phyloP scores from a whole-genome alignment of 2,888 invertebrate species.

The Lepidocyrtoides sp. region DNA sequence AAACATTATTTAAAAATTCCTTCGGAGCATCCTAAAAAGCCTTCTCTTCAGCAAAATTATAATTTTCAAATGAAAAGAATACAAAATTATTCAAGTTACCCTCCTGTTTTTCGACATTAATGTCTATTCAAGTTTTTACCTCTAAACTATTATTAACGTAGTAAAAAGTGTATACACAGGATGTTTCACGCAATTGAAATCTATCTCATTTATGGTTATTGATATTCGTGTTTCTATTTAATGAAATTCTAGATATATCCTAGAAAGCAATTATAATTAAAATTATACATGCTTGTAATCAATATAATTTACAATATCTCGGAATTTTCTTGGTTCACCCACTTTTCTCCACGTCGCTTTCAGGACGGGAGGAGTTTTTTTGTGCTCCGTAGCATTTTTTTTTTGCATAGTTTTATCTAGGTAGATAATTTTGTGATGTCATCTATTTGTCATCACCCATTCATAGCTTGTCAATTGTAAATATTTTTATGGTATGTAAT shows the following conservation, averaged over 20 bases:
- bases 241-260: not conserved
- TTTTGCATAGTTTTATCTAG: not conserved
- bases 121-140: no score
- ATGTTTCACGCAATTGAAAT: no score
- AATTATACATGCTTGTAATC: not conserved
- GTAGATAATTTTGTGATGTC: not conserved
- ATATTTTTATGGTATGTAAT: not conserved
- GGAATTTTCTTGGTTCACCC: slow-evolving; percentile 62
- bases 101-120: no score
- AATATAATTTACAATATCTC: slow-evolving; percentile 31
- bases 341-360: slow-evolving; percentile 61
- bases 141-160: no score
- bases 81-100: no score
- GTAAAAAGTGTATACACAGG: no score
- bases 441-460: not conserved
- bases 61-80: no score
- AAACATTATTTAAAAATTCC: no score
- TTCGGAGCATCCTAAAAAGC: no score
- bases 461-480: not conserved
- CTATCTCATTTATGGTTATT: no score
- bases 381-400: slow-evolving; percentile 39
- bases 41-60: no score
- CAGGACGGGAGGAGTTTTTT: slow-evolving; percentile 66
- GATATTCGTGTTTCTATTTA: not conserved
- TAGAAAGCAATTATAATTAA: not conserved